Percentiles rank a stretch among this genome's conserved stretches.
These are phyloP conservation scores for Capromys pilorides DNA, from an alignment of 2,797 vertebrate species.

Conservation along the genomic window DNA sequence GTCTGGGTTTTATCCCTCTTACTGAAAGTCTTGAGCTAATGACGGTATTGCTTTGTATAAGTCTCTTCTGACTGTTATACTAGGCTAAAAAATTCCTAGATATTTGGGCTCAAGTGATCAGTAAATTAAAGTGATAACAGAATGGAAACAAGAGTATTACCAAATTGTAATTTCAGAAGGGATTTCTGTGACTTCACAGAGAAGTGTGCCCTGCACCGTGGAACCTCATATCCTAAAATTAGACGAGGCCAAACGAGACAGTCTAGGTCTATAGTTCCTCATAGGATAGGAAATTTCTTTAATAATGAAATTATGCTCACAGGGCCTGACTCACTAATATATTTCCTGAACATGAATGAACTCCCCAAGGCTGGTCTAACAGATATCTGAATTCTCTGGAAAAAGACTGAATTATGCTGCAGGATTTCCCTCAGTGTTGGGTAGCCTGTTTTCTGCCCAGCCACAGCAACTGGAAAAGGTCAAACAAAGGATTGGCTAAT, in stretches of 20 bases:
- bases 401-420: slow-evolving; percentile 49
- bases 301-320: slow-evolving; percentile 73
- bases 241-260: slow-evolving; percentile 6
- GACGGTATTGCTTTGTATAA: neutral
- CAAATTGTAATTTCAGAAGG: slow-evolving; percentile 72
- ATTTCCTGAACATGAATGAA: slow-evolving; percentile 70
- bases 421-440: slow-evolving; percentile 63
- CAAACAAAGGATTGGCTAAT: neutral
- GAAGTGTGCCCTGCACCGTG: slow-evolving; percentile 48
- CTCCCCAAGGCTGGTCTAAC: neutral
- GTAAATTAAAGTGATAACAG: slow-evolving; percentile 43
- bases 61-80: neutral
- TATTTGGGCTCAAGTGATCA: slow-evolving; percentile 44
- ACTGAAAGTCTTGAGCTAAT: slow-evolving; percentile 46
- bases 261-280: slow-evolving; percentile 66
- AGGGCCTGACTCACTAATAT: slow-evolving; percentile 62
- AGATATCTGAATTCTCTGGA: slow-evolving; percentile 71
- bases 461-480: slow-evolving; percentile 14
- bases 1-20: neutral
- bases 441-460: neutral
- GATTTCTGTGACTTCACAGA: slow-evolving; percentile 74
- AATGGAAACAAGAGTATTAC: slow-evolving; percentile 69
- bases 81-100: slow-evolving; percentile 63
- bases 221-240: slow-evolving; percentile 67
- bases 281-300: slow-evolving; percentile 56